Evolutionary conservation across 2,888 invertebrate genomes (phyloP).

Genomic region (Pasiphila rectangulata): DNA sequence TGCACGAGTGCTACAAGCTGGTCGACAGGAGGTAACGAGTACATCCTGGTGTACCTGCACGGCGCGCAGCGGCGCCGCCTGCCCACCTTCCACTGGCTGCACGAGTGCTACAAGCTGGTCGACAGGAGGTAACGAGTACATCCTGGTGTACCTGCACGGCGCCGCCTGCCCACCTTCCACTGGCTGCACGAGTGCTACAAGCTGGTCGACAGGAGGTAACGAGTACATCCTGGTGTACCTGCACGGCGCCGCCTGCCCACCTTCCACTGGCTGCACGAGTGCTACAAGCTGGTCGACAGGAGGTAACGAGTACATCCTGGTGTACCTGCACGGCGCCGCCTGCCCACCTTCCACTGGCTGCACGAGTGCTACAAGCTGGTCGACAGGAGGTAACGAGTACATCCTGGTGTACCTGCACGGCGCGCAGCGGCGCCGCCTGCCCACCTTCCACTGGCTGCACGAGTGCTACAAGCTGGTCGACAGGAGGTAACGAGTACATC

Average conservation of each 20-base stretch:
- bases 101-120: constrained; percentile 90
- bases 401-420: no score
- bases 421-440: constrained; percentile 87
- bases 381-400: no score
- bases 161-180: no score
- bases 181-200: no score
- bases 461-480: constrained; percentile 91
- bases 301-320: constrained; percentile 84
- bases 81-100: constrained; percentile 92
- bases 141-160: constrained; percentile 92
- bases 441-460: constrained; percentile 92
- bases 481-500: constrained; percentile 80
- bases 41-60: no score
- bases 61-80: constrained; percentile 85
- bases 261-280: constrained; percentile 92
- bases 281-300: constrained; percentile 89
- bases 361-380: no score
- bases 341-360: no score
- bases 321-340: constrained; percentile 94
- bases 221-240: no score
- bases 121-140: constrained; percentile 85
- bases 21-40: no score
- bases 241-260: constrained; percentile 88
- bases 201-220: no score
- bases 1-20: no score